Conservation (phyloP, 2,797 vertebrate genomes). For the Margarornis squamiger region DNA sequence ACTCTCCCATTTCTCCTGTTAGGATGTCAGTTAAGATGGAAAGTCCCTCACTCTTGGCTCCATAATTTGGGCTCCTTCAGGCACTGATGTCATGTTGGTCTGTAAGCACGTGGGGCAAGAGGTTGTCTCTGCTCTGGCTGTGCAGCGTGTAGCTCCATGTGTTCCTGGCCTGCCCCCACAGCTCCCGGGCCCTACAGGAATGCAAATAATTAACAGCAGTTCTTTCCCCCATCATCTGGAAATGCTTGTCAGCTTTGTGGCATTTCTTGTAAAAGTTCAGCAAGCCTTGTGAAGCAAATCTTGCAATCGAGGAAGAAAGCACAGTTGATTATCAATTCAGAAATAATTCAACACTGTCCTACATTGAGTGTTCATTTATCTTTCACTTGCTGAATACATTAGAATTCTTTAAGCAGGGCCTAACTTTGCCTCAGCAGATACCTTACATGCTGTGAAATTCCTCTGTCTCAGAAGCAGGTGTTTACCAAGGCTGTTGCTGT, state of each 20-base stretch:
- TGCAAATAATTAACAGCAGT: not conserved
- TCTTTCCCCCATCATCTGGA: not conserved
- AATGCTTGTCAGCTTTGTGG: not conserved
- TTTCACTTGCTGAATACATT: not conserved
- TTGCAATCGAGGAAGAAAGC: not conserved
- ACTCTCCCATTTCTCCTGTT: not conserved
- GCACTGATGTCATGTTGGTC: not conserved
- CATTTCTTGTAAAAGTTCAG: not conserved
- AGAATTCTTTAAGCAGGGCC: not conserved
- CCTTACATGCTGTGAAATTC: not conserved
- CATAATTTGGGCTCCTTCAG: not conserved
- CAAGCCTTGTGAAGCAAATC: not conserved
- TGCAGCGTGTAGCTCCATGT: fast-evolving
- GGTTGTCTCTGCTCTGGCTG: not conserved
- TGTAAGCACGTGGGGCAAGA: fast-evolving
- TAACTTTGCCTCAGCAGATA: not conserved
- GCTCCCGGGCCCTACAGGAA: not conserved
- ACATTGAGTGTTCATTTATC: not conserved
- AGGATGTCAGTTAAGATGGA: not conserved
- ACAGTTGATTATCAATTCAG: not conserved
- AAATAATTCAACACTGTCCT: not conserved
- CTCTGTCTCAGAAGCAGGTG: not conserved
- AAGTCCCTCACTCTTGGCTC: not conserved
- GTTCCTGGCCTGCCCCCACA: not conserved
- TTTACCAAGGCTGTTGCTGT: not conserved